Percentiles rank a stretch among this genome's conserved stretches.
These are phyloP conservation scores for Pycnomerus fuliginosus DNA, from an alignment of 2,888 invertebrate genomes.

Conservation along the genomic window DNA sequence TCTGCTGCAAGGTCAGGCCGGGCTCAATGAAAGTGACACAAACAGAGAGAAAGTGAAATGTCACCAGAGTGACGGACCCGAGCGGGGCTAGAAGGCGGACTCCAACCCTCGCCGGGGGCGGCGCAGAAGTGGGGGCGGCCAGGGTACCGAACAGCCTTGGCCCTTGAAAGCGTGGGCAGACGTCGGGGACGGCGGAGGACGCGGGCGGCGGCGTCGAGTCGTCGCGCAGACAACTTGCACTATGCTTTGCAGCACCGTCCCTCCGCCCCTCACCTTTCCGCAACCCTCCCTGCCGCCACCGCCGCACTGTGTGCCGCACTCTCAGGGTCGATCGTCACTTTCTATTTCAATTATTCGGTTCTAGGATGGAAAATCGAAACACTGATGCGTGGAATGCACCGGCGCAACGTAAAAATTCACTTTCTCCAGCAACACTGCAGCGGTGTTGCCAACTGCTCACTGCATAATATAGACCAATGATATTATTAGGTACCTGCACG, in stretches of 20 bases:
- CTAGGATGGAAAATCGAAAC: slow-evolving; percentile 21
- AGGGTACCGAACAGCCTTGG: slow-evolving; percentile 37
- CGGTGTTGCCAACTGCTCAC: no score
- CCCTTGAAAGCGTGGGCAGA: slow-evolving; percentile 38
- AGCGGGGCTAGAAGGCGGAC: slow-evolving; percentile 14
- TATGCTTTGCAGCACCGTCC: slow-evolving; percentile 46
- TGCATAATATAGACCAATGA: no score
- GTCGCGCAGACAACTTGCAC: slow-evolving; percentile 57
- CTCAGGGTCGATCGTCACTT: slow-evolving; percentile 36
- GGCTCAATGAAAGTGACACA: slow-evolving; percentile 26
- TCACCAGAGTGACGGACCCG: slow-evolving; percentile 24
- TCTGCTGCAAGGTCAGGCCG: slow-evolving; percentile 24
- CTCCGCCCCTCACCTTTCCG: slow-evolving; percentile 46
- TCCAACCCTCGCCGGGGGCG: neutral
- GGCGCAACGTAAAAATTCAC: no score
- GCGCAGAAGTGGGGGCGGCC: slow-evolving; percentile 1
- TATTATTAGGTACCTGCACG: no score
- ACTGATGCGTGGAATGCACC: no score
- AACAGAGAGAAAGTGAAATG: slow-evolving; percentile 26
- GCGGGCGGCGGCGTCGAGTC: slow-evolving; percentile 52
- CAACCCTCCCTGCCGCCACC: slow-evolving; percentile 34
- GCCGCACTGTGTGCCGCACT: slow-evolving; percentile 32
- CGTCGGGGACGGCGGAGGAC: slow-evolving; percentile 34
- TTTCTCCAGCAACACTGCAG: no score
- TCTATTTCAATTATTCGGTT: slow-evolving; percentile 34